A percentile compares a stretch with the other conserved stretches of the same genome.
Evolutionary conservation across 1,140 invertebrate genomes (phyloP).

Genomic region (Pseudachorutes palmiensis): DNA sequence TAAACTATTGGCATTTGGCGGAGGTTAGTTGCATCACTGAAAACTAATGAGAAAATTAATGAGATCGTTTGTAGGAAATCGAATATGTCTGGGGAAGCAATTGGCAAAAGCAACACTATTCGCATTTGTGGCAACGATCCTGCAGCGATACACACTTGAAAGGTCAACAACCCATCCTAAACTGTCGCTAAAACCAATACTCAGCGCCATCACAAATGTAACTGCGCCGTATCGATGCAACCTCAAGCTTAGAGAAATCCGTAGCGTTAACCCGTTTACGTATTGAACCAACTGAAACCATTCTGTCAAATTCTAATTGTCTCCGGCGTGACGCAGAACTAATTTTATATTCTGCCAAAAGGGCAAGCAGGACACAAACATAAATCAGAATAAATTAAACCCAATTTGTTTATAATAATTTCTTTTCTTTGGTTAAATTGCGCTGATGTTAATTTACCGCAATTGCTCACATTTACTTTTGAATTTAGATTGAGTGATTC

Average conservation of each 20-base stretch:
- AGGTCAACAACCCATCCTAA: background rate
- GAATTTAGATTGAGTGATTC: background rate
- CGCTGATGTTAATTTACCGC: too few species aligned
- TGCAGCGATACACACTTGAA: background rate
- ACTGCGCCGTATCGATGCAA: background rate
- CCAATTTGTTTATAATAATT: too few species aligned
- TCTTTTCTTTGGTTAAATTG: too few species aligned
- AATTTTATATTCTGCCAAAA: too few species aligned
- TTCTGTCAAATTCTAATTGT: too few species aligned
- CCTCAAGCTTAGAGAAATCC: too few species aligned
- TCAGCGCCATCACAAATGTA: background rate
- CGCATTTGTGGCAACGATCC: slow-evolving; percentile 1
- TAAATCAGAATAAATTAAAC: too few species aligned
- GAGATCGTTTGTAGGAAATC: background rate
- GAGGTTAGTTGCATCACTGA: slow-evolving; percentile 45
- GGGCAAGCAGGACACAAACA: too few species aligned
- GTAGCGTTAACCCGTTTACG: too few species aligned
- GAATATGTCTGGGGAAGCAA: slow-evolving; percentile 4
- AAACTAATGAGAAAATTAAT: background rate
- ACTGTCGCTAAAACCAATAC: background rate
- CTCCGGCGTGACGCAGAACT: too few species aligned
- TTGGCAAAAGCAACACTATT: slow-evolving; percentile 1
- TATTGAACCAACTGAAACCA: too few species aligned
- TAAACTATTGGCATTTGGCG: slow-evolving; percentile 64
- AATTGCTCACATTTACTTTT: too few species aligned